A percentile compares a stretch with the other conserved stretches of the same genome.
Evolutionary conservation across 2,888 invertebrate species (phyloP).

Genomic region (Ametastegia equiseti): DNA sequence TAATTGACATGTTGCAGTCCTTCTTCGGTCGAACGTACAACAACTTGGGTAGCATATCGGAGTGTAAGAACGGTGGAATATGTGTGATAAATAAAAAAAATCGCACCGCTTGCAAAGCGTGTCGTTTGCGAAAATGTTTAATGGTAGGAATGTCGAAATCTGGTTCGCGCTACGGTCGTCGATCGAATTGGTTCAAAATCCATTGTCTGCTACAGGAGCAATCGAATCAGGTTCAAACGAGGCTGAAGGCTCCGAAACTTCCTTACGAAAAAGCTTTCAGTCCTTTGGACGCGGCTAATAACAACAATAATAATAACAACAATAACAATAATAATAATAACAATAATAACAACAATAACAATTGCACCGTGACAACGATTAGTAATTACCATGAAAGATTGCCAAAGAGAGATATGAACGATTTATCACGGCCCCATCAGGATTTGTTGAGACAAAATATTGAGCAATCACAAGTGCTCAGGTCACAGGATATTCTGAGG

Average conservation of each 20-base stretch:
- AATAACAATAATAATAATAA: slow-evolving; percentile 61
- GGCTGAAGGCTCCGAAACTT: slow-evolving; percentile 67
- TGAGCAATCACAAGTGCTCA: slow-evolving; percentile 26
- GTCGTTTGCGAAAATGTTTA: slow-evolving; percentile 77
- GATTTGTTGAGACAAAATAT: slow-evolving; percentile 58
- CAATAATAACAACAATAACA: slow-evolving; percentile 50
- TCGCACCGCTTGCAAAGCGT: slow-evolving; percentile 78
- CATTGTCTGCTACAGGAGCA: slow-evolving; percentile 80
- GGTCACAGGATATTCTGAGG: slow-evolving; percentile 65
- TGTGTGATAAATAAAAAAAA: slow-evolving; percentile 79
- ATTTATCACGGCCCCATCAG: background rate
- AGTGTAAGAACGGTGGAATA: slow-evolving; percentile 78
- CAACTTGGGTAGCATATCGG: slow-evolving; percentile 77
- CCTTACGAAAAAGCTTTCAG: slow-evolving; percentile 68
- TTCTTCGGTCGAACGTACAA: slow-evolving; percentile 79
- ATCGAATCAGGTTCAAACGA: slow-evolving; percentile 68
- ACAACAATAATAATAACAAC: slow-evolving; percentile 60
- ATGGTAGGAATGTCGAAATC: slow-evolving; percentile 79
- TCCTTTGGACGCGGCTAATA: slow-evolving; percentile 70
- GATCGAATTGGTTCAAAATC: slow-evolving; percentile 80
- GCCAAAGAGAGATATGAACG: slow-evolving; percentile 19
- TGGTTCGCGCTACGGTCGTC: slow-evolving; percentile 78
- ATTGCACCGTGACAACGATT: slow-evolving; percentile 35
- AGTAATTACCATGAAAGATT: slow-evolving; percentile 60
- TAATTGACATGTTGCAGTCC: slow-evolving; percentile 74